These are phyloP conservation scores for Octopus sinensis DNA, from an alignment of 1,140 invertebrate species.

Conservation along the genomic window DNA sequence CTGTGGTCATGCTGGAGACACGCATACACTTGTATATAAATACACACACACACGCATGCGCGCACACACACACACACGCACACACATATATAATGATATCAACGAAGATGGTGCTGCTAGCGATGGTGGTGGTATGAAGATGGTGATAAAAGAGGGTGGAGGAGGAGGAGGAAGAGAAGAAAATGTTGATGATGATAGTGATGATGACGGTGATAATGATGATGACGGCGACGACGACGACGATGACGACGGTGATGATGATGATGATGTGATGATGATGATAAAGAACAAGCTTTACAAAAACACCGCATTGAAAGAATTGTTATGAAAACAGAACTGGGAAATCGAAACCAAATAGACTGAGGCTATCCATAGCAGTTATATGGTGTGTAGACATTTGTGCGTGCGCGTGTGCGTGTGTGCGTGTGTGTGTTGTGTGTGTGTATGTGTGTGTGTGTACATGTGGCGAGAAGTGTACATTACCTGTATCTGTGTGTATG, in stretches of 20 bases:
- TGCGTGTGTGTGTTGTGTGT: too few species aligned
- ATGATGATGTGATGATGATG: constrained; percentile 30
- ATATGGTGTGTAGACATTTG: too few species aligned
- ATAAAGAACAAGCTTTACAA: constrained; percentile 12
- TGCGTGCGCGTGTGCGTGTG: too few species aligned
- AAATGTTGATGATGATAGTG: not conserved
- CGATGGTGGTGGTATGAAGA: too few species aligned
- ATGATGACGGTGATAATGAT: not conserved
- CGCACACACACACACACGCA: not conserved
- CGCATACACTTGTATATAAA: not conserved
- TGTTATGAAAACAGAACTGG: too few species aligned
- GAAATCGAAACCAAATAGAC: too few species aligned
- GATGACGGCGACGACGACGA: constrained; percentile 29
- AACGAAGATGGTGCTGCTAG: too few species aligned
- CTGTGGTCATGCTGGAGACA: not conserved
- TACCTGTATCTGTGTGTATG: not conserved
- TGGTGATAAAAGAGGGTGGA: too few species aligned
- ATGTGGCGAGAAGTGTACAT: not conserved
- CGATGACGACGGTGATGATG: constrained; percentile 30
- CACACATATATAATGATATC: not conserved
- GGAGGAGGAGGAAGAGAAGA: not conserved
- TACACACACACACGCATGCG: not conserved
- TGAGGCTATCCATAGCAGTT: too few species aligned
- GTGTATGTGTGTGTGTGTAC: too few species aligned
- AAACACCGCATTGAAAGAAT: too few species aligned